Evolutionary conservation across 2,113 vertebrate genomes (phyloP), one percentile per base, ranked within the genome.

Genomic region (Indicator indicator): DNA sequence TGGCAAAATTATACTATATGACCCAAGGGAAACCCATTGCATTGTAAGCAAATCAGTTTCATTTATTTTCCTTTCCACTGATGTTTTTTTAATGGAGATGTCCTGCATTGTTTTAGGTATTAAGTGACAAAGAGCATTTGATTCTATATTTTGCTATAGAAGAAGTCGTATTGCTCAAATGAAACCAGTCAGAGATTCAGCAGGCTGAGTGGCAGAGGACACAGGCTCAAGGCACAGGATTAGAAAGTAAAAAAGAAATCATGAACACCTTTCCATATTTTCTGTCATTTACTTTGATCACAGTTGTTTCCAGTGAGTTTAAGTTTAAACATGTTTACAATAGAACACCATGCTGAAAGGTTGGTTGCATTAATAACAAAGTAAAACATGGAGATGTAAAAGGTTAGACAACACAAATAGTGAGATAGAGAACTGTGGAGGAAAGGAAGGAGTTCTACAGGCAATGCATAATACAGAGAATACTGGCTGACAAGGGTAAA

Each of bases 21-120:
- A 32, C 40, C 40, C 26, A 85, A 89, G 20, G 17, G 18, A 78
- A 88, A 89, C 42, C 8, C 46, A 89, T 80, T 91, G 72, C 33
- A 50, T 24, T 88, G 44, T 59, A 95, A 95, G 32, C 36, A 88
- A 88, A 92, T 86, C 30, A 81, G 78, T 93, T 89, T 27, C 1
- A 32, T 83, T 93, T 88, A 11, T 81, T 95, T 94, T 91, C 40
- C 33, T 90, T 94, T 90, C 46, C 12, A 33, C 36, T 91, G 54
- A 76, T 79, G 20, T 63, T 67, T 89, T 95, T 92, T 93, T 92
- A 91, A 91, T 94, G 69, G 36, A 82, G 40, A 19, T 86, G 33
- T 73, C 27, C 58, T 65, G 28, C 46, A 79, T 44, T 0, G 0
- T 54, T 93, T 32, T 16, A 76, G 30, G 46, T 93, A 91, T 73